Conservation (phyloP, 2,888 invertebrate genomes). For the Nemotelus nigrinus region DNA sequence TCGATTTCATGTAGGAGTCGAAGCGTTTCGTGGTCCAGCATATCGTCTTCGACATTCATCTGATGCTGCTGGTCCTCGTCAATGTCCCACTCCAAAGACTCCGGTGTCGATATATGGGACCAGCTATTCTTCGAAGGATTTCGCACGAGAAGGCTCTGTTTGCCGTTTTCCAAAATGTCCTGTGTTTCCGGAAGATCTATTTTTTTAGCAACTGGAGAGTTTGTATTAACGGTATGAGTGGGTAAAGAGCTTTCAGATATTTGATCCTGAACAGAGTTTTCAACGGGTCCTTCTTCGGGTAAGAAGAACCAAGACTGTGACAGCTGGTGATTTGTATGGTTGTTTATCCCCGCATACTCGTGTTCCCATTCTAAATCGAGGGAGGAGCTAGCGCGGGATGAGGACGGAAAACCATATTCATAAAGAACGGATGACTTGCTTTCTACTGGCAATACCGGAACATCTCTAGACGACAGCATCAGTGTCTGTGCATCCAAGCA, state of each 20-base stretch:
- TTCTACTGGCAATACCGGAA: neutral
- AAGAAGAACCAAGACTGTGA: conserved; percentile 48
- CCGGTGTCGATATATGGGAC: conserved; percentile 73
- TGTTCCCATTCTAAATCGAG: conserved; percentile 78
- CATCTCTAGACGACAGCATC: conserved; percentile 58
- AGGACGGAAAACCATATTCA: conserved; percentile 59
- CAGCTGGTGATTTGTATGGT: neutral
- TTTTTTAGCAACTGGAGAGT: neutral
- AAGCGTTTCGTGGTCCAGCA: conserved; percentile 73
- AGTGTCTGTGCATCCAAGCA: conserved; percentile 70
- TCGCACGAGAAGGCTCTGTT: conserved; percentile 55
- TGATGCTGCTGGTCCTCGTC: conserved; percentile 65
- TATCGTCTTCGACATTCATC: conserved; percentile 64
- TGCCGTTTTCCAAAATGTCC: neutral
- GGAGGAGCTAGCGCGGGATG: conserved; percentile 73
- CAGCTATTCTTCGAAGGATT: conserved; percentile 66
- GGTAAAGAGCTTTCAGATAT: conserved; percentile 3
- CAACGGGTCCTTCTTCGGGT: conserved; percentile 47
- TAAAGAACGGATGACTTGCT: conserved; percentile 20
- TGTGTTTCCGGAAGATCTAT: neutral
- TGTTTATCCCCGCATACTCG: conserved; percentile 63
- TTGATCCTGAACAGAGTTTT: conserved; percentile 33
- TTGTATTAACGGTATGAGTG: neutral
- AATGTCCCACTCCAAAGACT: conserved; percentile 77
- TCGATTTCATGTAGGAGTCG: conserved; percentile 75